These are phyloP conservation scores for Agrochola circellaris DNA, from an alignment of 2,888 invertebrate species.

Conservation along the genomic window DNA sequence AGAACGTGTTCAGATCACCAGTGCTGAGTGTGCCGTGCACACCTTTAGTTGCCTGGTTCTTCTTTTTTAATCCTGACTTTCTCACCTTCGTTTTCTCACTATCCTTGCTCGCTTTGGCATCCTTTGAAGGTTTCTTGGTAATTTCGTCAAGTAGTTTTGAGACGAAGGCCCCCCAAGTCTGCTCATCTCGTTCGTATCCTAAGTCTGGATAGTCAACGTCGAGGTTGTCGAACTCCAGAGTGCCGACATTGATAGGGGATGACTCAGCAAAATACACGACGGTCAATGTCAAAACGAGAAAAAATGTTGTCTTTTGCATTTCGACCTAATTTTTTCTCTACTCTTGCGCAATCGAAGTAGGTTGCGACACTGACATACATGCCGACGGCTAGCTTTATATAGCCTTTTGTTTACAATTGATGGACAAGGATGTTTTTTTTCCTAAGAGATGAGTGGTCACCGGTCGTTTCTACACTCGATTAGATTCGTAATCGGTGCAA, in stretches of 20 bases:
- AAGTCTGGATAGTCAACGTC: conserved; percentile 79
- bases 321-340: conserved; percentile 72
- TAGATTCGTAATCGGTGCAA: conserved; percentile 80
- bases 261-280: conserved; percentile 77
- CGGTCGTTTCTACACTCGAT: conserved; percentile 75
- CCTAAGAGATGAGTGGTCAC: conserved; percentile 71
- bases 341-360: conserved; percentile 85
- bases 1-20: conserved; percentile 80
- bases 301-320: conserved; percentile 82
- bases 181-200: conserved; percentile 80
- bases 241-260: conserved; percentile 75
- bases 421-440: conserved; percentile 83
- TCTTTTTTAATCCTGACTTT: conserved; percentile 78
- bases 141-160: conserved; percentile 74
- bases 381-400: conserved; percentile 81
- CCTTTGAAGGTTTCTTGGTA: conserved; percentile 61
- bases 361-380: conserved; percentile 91
- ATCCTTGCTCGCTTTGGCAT: conserved; percentile 36
- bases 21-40: conserved; percentile 76
- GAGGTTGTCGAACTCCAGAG: conserved; percentile 80
- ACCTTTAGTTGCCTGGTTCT: conserved; percentile 76
- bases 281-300: conserved; percentile 77
- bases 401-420: conserved; percentile 80
- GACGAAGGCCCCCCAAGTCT: conserved; percentile 76
- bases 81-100: conserved; percentile 71